These are phyloP conservation scores for Lepisosteus osseus DNA, from an alignment of 2,113 vertebrate genomes.

Conservation along the genomic window DNA sequence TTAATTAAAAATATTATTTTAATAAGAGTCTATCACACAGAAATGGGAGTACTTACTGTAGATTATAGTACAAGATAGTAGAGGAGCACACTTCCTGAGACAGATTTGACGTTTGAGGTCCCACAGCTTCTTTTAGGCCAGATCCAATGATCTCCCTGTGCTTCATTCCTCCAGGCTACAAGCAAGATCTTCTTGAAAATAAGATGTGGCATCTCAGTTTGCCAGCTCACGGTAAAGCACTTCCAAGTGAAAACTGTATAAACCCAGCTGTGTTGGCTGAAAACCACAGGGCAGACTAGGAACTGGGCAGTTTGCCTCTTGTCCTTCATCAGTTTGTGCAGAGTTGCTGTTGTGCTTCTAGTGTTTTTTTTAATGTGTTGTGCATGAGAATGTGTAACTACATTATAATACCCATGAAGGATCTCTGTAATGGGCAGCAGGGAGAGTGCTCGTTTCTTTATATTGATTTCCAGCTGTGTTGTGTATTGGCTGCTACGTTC, in stretches of 20 bases:
- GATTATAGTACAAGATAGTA: not conserved
- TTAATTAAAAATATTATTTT: no score
- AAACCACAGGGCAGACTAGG: no score
- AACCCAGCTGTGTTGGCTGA: no score
- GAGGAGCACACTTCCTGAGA: no score
- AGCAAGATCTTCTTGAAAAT: conserved; percentile 60
- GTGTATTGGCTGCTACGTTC: conserved; percentile 40
- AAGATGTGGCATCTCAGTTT: conserved; percentile 70
- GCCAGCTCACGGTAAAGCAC: conserved; percentile 63
- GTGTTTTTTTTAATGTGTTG: conserved; percentile 9
- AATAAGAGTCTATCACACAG: not conserved
- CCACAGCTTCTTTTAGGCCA: conserved; percentile 10
- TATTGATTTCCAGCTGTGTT: conserved; percentile 30
- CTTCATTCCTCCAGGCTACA: conserved; percentile 57
- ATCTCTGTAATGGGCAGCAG: not conserved
- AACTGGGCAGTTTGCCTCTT: not conserved
- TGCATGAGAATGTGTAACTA: conserved; percentile 12
- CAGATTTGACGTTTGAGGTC: conserved; percentile 5
- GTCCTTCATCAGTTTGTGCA: conserved; percentile 2
- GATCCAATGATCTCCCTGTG: conserved; percentile 39
- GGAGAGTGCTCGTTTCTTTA: conserved; percentile 22
- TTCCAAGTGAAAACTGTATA: conserved; percentile 20
- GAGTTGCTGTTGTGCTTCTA: conserved; percentile 1
- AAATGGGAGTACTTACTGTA: no score
- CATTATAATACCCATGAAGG: not conserved